A percentile compares a stretch with the other conserved stretches of the same genome.
Conservation (phyloP, 2,888 invertebrate genomes). For the Eupithecia tripunctaria region DNA sequence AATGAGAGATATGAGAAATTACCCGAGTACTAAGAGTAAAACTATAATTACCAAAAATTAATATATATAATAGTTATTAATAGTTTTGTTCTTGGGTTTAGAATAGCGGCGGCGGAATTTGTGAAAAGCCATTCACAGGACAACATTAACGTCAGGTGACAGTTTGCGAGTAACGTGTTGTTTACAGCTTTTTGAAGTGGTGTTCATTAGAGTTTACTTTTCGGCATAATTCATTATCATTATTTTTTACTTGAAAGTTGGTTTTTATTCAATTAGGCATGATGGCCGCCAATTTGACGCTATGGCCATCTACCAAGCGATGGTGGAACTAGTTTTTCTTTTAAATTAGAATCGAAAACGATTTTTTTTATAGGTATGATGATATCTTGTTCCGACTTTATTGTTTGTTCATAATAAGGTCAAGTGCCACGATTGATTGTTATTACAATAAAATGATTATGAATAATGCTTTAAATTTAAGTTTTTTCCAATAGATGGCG, state of each 20-base stretch:
- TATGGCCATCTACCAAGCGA: no score
- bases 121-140: constrained; percentile 78
- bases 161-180: constrained; percentile 26
- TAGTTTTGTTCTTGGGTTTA: constrained; percentile 50
- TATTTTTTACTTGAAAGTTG: no score
- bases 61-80: no score
- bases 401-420: neutral
- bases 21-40: no score
- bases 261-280: no score
- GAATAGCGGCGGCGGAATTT: constrained; percentile 54
- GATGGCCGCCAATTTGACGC: no score
- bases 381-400: neutral
- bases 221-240: neutral
- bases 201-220: neutral
- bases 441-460: neutral
- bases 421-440: neutral
- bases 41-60: no score
- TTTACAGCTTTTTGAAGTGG: neutral
- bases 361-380: neutral
- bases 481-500: neutral
- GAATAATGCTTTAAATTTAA: neutral
- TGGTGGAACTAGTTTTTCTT: no score
- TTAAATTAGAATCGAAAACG: no score
- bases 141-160: constrained; percentile 69
- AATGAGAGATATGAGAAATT: no score